Evolutionary conservation across 2,888 invertebrate species (phyloP).

Genomic region (Eulithis testata): DNA sequence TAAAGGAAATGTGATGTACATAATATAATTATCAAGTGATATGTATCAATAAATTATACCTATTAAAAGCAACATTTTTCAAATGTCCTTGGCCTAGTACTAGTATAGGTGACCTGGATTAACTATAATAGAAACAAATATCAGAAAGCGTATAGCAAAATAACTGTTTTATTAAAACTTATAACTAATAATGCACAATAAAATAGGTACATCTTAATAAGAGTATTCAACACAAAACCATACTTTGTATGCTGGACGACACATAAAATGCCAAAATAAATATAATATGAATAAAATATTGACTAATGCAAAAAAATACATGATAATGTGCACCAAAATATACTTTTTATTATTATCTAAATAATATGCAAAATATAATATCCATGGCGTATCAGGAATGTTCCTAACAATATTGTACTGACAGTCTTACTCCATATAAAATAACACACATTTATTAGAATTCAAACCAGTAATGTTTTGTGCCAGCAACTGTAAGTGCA

Average conservation of each 20-base stretch:
- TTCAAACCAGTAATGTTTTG: constrained; percentile 15
- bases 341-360: constrained; percentile 23
- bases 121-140: not conserved
- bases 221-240: constrained; percentile 32
- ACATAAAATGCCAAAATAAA: constrained; percentile 37
- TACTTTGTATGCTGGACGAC: constrained; percentile 31
- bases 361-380: constrained; percentile 24
- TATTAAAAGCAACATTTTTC: constrained; percentile 7
- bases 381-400: constrained; percentile 43
- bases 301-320: constrained; percentile 33
- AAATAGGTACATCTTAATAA: constrained; percentile 16
- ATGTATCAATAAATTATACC: constrained; percentile 68
- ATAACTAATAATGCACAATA: constrained; percentile 34
- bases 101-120: no score
- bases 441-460: constrained; percentile 1
- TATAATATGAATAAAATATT: constrained; percentile 26
- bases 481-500: constrained; percentile 21
- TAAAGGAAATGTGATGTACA: constrained; percentile 72
- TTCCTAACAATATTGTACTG: constrained; percentile 44
- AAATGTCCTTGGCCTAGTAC: not conserved
- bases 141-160: constrained; percentile 37
- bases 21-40: constrained; percentile 72
- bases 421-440: constrained; percentile 37
- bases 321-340: constrained; percentile 30
- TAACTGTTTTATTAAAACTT: constrained; percentile 44